Base-by-base conservation (phyloP, 2,113 vertebrate species). In the Brachyhypopomus occidentalis region DNA sequence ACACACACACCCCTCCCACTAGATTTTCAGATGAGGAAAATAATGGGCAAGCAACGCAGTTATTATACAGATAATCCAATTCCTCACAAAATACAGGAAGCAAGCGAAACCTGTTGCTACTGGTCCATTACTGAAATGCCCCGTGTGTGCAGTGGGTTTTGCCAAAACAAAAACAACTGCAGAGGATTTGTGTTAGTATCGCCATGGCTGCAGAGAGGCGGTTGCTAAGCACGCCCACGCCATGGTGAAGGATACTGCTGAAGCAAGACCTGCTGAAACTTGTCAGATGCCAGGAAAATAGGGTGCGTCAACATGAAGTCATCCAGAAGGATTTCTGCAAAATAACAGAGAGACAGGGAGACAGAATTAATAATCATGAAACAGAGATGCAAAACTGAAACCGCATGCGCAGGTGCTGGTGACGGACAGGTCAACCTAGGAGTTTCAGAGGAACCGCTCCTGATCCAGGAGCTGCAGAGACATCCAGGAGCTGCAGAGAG, bases 271-370 rank as follows among this genome's bases (percentile, higher is more conserved):
- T 97, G 96, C 89, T 98, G 96, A 83, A 99, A 95, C 89, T 93
- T 94, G 91, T 99, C 96, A 2, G 96, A 94, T 30, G 96, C 95
- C 90, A 98, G 91, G 94, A 98, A 99, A 88, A 99, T 95, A 76
- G 96, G 97, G 88, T 99, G 97, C 5, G 97, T 98, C 92, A 98
- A 92, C 89, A 98, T 95, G 63, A 98, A 95, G 92, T 98, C 97
- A 79, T 98, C 97, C 89, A 98, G 91, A 81, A 98, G 91, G 17
- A 94, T 93, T 83, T 98, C 97, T 97, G 86, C 84, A 81, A 79
- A 78, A 36, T 78, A 8, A 78, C 19, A 73, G 72, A 76, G 23
- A 74, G 72, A 73, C 60, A 41, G 55, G 58, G 69, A 80, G 11
- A 72, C 20, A 8, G 70, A 52, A 56, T 85, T 71, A 75, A 38